Evolutionary conservation across 1,140 invertebrate genomes (phyloP).

Genomic region (Diabrotica virgifera): DNA sequence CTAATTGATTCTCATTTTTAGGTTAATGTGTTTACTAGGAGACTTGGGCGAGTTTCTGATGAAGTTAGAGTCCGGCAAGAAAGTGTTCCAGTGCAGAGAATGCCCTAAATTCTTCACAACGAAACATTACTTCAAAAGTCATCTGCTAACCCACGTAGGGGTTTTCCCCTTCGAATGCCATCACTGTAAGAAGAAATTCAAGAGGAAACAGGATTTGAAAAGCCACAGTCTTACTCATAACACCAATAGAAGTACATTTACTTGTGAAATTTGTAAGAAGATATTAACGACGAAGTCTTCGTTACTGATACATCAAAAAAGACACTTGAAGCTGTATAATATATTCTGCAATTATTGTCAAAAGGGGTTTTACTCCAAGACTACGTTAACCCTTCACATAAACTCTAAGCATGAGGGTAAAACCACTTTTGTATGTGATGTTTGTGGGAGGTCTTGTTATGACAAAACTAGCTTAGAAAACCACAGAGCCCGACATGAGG

Average conservation of each 20-base stretch:
- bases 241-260: constrained; percentile 32
- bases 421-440: constrained; percentile 37
- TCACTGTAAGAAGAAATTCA: constrained; percentile 39
- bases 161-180: constrained; percentile 14
- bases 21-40: background rate
- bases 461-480: constrained; percentile 38
- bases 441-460: constrained; percentile 33
- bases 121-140: constrained; percentile 26
- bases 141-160: constrained; percentile 21
- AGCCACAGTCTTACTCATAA: constrained; percentile 25
- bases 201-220: constrained; percentile 28
- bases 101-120: constrained; percentile 25
- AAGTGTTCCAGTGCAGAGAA: constrained; percentile 25
- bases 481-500: constrained; percentile 38
- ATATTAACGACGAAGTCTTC: constrained; percentile 66
- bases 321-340: constrained; percentile 54
- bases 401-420: constrained; percentile 37
- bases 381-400: constrained; percentile 28
- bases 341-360: constrained; percentile 34
- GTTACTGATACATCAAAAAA: constrained; percentile 61
- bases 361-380: constrained; percentile 33
- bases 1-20: background rate
- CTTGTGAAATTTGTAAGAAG: constrained; percentile 48
- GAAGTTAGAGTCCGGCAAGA: constrained; percentile 3
- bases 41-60: constrained; percentile 7